Evolutionary conservation across 1,140 invertebrate species (phyloP).

Genomic region (Drosophila cardini): DNA sequence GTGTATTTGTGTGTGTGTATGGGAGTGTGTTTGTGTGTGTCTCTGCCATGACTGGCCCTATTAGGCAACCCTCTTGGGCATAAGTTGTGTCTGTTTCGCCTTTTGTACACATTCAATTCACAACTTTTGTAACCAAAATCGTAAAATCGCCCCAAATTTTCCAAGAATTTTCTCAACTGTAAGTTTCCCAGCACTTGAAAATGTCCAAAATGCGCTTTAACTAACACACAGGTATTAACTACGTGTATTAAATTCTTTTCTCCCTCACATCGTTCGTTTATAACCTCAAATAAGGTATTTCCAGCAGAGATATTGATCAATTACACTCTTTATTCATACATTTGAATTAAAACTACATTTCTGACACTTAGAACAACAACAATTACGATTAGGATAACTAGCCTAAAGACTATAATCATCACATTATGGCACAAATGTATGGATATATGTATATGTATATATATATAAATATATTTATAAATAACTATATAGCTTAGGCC

Average conservation of each 20-base stretch:
- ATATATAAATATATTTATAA: constrained; percentile 24
- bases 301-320: neutral
- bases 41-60: constrained; percentile 33
- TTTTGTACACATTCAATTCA: constrained; percentile 14
- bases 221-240: neutral
- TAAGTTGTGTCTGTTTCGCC: constrained; percentile 30
- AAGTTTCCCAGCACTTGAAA: constrained; percentile 11
- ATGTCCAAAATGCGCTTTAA: constrained; percentile 14
- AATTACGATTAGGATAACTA: constrained; percentile 76
- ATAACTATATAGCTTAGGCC: constrained; percentile 16
- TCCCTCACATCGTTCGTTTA: neutral
- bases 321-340: neutral
- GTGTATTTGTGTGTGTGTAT: constrained; percentile 25
- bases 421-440: constrained; percentile 81
- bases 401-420: constrained; percentile 79
- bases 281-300: neutral
- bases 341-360: constrained; percentile 32
- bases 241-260: neutral
- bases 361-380: constrained; percentile 52
- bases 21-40: constrained; percentile 14
- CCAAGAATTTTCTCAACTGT: constrained; percentile 9
- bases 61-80: constrained; percentile 30
- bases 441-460: constrained; percentile 4
- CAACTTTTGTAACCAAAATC: constrained; percentile 23
- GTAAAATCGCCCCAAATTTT: constrained; percentile 11